Evolutionary conservation across 1,140 invertebrate species (phyloP), one percentile per base, ranked within the genome.

Genomic region (Scaptomyza montana): DNA sequence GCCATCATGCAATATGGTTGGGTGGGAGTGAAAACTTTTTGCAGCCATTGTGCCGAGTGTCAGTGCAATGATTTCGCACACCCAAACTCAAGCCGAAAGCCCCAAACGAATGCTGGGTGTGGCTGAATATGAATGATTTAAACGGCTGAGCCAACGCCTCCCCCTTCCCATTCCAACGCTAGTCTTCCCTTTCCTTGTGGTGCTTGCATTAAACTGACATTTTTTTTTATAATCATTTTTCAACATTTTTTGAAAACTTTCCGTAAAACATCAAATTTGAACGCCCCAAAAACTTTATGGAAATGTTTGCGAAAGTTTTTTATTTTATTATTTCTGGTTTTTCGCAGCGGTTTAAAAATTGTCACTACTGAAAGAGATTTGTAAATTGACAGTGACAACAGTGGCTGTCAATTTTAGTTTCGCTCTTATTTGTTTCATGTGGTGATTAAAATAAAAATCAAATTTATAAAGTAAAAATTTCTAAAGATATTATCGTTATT

Each of bases 291-390:
- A 86, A 78, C 75, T 70, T 79, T 87, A 78, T 78, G 71, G 78
- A 86, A 86, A 89, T 87, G 84, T 87, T 84, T 78, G 69, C 21
- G 25, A 77, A 89, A 89, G 50, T 81, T 85, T 54, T 33, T 19
- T 59, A 33, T 45, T 47, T 7, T 46, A 8, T 28, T 2, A 47
- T 59, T 59, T 75, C 43, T 55, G 45, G 43, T 64, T 56, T 8
- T 41, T 36, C 65, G 39, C 54, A 50, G 69, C 53, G 61, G 73
- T 56, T 72, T 62, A 67, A 78, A 87, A 87, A 89, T 89, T 82
- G 80, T 89, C 84, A 89, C 84, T 75, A 89, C 89, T 89, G 79
- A 89, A 82, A 80, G 67, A 80, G 73, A 82, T 89, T 84, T 74
- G 63, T 57, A 77, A 72, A 80, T 54, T 67, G 76, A 65, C 79